phyloP scores from a whole-genome alignment of 2,113 vertebrate genomes.

The Callocephalon fimbriatum region DNA sequence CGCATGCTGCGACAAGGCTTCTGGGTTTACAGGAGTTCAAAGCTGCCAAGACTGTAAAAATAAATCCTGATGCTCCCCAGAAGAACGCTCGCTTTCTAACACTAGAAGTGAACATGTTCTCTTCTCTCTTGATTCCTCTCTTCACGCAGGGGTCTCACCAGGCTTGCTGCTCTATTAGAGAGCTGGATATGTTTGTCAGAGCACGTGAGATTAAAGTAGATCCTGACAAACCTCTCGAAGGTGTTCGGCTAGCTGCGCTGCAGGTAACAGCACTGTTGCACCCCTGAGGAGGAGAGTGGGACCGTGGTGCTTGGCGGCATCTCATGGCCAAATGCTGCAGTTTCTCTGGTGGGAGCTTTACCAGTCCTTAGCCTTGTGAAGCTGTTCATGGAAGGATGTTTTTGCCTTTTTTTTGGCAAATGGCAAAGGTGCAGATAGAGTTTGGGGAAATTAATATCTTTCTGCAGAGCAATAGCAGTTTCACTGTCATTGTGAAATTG shows the following conservation, averaged over 20 bases:
- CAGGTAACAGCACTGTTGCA: conserved; percentile 81
- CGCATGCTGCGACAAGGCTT: conserved; percentile 77
- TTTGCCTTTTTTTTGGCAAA: background rate
- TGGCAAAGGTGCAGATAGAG: background rate
- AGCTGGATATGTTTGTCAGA: conserved; percentile 80
- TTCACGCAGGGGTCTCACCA: conserved; percentile 80
- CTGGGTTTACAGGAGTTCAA: conserved; percentile 79
- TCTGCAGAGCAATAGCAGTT: background rate
- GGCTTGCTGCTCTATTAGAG: conserved; percentile 78
- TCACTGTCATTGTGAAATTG: background rate
- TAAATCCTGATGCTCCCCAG: conserved; percentile 91
- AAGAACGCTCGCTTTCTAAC: conserved; percentile 83
- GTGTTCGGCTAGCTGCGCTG: conserved; percentile 84
- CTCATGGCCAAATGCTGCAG: accelerated
- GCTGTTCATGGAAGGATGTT: background rate
- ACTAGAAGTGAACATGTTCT: conserved; percentile 68
- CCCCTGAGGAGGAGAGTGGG: background rate
- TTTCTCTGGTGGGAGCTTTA: background rate
- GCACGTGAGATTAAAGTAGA: conserved; percentile 90
- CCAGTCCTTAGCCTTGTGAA: accelerated
- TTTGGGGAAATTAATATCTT: background rate
- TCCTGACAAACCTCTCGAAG: conserved; percentile 94
- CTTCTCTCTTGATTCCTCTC: background rate
- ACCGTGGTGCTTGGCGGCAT: background rate
- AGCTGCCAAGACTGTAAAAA: conserved; percentile 84